Base-by-base conservation (phyloP, 2,888 invertebrate genomes). In the Acronicta alni region DNA sequence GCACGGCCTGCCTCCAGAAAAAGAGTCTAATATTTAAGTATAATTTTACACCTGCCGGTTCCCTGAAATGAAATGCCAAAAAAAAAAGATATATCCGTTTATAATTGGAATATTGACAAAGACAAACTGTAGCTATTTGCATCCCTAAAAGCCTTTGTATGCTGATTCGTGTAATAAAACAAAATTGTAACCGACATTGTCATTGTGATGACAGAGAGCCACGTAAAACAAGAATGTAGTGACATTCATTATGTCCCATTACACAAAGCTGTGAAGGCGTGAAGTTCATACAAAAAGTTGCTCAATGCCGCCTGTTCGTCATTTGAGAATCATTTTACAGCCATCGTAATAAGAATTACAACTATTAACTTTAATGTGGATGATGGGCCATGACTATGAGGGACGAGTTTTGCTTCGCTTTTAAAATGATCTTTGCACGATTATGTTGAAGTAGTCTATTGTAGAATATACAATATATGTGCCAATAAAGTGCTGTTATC, bases 261-360 rank as follows among this genome's bases (percentile, higher is more conserved):
- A 83, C 71, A 64, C 57, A 49, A 72, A 70, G 70, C 78, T 76
- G 78, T 69, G 75, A 73, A 76, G 79, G 77, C 76, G 81, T 80
- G 78, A 80, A 79, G 63, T 60, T 64, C 77, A 52, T 67, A 81
- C 65, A 75, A 70, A 79, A 77, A 59, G 41, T 53, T 48, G 38
- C 57, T 62, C 69, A 70, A 72, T 57, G 49, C 64, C 46, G 61
- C 57, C 72, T 58, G 61, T 62, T 57, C 65, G 69, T 65, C 69
- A 67, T 72, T 72, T 68, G 75, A 77, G 68, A 77, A 78, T 65
- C 73, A 69, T 76, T 81, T 80, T 75, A 72, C 56, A 67, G 63
- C 62, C 69, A 75, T 84, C 76, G 85, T 77, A 79, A 75, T 69
- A 49, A 67, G 61, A 77, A 73, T 77, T 80, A 81, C 77, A 76